phyloP scores from a whole-genome alignment of 2,888 invertebrate species.

The Nephrocerus scutellatus region DNA sequence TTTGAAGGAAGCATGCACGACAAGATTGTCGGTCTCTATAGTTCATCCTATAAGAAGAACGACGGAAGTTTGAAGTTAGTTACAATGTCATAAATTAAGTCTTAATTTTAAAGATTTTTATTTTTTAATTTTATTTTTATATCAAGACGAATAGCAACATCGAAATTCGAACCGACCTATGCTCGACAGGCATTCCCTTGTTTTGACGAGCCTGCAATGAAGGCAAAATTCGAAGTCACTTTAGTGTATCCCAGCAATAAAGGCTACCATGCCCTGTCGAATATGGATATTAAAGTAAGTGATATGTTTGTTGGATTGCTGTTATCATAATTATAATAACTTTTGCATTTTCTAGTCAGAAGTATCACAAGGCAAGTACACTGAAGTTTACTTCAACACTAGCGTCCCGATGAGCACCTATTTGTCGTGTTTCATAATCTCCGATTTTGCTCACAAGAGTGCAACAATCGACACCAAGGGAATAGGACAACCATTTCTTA shows the following conservation, averaged over 20 bases:
- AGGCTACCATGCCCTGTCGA: constrained; percentile 71
- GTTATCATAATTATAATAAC: neutral
- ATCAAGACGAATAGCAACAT: constrained; percentile 73
- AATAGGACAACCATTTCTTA: constrained; percentile 56
- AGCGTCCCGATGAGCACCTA: constrained; percentile 95
- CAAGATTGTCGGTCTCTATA: constrained; percentile 69
- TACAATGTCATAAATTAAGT: constrained; percentile 22
- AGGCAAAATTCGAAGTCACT: constrained; percentile 75
- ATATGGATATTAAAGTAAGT: constrained; percentile 67
- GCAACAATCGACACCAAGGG: constrained; percentile 50
- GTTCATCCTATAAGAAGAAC: constrained; percentile 55
- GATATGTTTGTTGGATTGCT: constrained; percentile 3
- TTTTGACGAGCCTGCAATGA: constrained; percentile 89
- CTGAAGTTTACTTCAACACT: constrained; percentile 65
- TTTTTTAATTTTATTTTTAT: constrained; percentile 5
- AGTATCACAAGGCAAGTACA: constrained; percentile 47
- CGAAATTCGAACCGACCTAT: constrained; percentile 92
- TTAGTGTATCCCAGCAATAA: constrained; percentile 62
- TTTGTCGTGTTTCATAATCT: constrained; percentile 82
- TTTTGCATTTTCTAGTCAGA: neutral
- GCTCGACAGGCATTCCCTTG: constrained; percentile 92
- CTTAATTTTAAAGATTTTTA: neutral
- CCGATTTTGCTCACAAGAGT: constrained; percentile 65
- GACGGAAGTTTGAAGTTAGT: constrained; percentile 28
- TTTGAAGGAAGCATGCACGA: constrained; percentile 62